Base-by-base conservation (phyloP, 2,797 vertebrate genomes). In the Phataginus tetradactyla region DNA sequence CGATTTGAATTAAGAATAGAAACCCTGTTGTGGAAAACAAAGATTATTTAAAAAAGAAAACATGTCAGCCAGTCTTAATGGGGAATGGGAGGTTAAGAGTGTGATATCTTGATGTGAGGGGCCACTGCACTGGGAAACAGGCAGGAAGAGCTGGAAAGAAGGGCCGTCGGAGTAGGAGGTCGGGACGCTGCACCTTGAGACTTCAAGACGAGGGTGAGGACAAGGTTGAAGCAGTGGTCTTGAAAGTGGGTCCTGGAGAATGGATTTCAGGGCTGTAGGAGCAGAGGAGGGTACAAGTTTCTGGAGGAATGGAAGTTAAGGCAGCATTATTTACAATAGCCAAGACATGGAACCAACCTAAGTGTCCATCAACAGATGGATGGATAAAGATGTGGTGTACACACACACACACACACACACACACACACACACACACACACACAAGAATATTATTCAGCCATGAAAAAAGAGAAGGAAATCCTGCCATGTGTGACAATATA, bases 21-120 rank as follows among this genome's bases (percentile, higher is more conserved):
- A 91, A 95, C 32, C 59, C 34, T 78, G 86, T 59, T 49, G 71
- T n/a, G 66, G 32, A 78, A 90, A 90, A 64, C 55, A 79, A 63
- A 78, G 42, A 42, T 74, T 91, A 72, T 45, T 42, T 29, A 55
- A 42, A 79, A 57, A 57, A 37, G 32, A 80, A 61, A 39, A 59
- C 20, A 3, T 39, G 18, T 14, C 42, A 69, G 12, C 5, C 63
- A 49, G 49, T 61, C 55, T 87, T 71, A 10, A 69, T n/a, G n/a
- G 45, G 45, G 11, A 45, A 12, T 45, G 10, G 45, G 45, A 14
- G 51, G 18, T 39, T n/a, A 29, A 32, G n/a, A 42, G 23, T 45
- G 34, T 78, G 18, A 14, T 45, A 37, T 45, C 32, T n/a, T 32
- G 66, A 61, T 55, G 57, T 27, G 45, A n/a, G 27, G 21, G 45